A percentile compares a stretch with the other conserved stretches of the same genome.
Conservation (phyloP, 2,888 invertebrate species). For the Panzeria rudis region DNA sequence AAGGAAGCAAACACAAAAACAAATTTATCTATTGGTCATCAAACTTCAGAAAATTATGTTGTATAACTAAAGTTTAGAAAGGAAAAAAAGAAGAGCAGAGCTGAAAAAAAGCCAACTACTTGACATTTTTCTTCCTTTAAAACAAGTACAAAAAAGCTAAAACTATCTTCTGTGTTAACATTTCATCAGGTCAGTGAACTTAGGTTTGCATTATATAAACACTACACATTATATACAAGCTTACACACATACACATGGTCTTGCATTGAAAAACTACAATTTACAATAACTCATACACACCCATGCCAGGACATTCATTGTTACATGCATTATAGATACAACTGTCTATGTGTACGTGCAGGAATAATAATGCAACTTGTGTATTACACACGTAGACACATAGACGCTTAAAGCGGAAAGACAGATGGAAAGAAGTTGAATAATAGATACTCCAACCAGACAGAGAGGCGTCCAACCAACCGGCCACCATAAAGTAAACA, state of each 20-base stretch:
- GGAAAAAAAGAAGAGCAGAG: background rate
- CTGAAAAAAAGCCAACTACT: slow-evolving; percentile 21
- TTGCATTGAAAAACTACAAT: slow-evolving; percentile 46
- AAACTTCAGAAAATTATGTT: slow-evolving; percentile 29
- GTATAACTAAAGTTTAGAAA: slow-evolving; percentile 7
- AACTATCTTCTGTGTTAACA: background rate
- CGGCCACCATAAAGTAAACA: slow-evolving; percentile 28
- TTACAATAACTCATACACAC: slow-evolving; percentile 18
- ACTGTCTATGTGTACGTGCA: background rate
- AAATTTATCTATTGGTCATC: slow-evolving; percentile 39
- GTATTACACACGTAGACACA: background rate
- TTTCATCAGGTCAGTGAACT: slow-evolving; percentile 44
- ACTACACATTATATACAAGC: background rate
- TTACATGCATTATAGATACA: background rate
- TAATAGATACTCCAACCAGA: slow-evolving; percentile 19
- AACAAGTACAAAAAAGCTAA: background rate
- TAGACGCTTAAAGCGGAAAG: slow-evolving; percentile 23
- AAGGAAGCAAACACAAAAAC: slow-evolving; percentile 19
- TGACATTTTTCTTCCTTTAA: slow-evolving; percentile 25
- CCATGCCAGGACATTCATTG: background rate
- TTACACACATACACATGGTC: slow-evolving; percentile 25
- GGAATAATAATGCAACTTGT: background rate
- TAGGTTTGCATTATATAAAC: slow-evolving; percentile 15
- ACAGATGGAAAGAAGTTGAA: slow-evolving; percentile 37
- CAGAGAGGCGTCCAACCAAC: slow-evolving; percentile 39